Evolutionary conservation across 2,888 invertebrate species (phyloP).

Genomic region (Alentia gelatinosa): DNA sequence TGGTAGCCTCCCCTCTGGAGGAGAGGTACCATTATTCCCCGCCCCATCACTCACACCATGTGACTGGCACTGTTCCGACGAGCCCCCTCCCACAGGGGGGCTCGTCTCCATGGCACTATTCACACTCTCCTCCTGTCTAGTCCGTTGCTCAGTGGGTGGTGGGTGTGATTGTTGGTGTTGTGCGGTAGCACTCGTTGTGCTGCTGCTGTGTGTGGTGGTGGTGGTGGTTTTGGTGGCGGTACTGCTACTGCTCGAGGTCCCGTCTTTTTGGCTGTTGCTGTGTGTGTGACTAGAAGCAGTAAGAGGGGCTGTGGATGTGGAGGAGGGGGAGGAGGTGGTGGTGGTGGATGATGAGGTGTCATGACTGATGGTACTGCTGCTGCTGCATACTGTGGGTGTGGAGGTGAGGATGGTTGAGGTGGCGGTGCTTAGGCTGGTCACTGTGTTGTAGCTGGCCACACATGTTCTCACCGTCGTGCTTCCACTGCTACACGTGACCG

Average conservation of each 20-base stretch:
- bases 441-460: too few species aligned
- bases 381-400: neutral
- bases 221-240: neutral
- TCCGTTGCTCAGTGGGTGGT: neutral
- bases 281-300: conserved; percentile 46
- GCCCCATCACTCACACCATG: neutral
- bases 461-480: neutral
- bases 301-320: conserved; percentile 21
- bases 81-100: neutral
- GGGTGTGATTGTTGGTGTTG: neutral
- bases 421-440: neutral
- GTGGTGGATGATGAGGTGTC: neutral
- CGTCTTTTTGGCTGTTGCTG: conserved; percentile 1
- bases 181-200: neutral
- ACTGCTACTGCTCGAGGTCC: neutral
- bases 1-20: too few species aligned
- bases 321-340: neutral
- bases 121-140: neutral
- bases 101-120: conserved; percentile 23
- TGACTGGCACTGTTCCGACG: neutral
- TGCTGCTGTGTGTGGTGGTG: neutral
- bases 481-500: neutral
- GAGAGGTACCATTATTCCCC: neutral
- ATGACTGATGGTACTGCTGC: neutral
- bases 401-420: neutral